Base-by-base conservation (phyloP, 1,140 invertebrate genomes). In the Stegodyphus mimosarum region DNA sequence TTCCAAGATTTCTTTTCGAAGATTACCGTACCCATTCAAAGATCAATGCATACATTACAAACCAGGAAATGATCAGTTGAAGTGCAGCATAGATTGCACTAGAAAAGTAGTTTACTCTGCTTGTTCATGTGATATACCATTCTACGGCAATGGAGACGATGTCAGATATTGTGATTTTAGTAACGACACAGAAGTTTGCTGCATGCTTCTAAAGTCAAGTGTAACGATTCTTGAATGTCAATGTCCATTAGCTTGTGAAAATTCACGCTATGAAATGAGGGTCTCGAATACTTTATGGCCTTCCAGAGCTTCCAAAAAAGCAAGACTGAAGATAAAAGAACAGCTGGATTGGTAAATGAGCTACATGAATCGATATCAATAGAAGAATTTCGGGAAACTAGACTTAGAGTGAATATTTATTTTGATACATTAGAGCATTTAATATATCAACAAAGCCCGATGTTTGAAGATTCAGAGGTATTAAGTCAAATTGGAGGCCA, bases 401-500 rank as follows among this genome's bases (percentile, higher is more conserved):
- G 11, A 3, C 70, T 71, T 10, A 48, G 10, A 51, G 53, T 67
- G 11, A 60, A 76, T 13, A 49, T 84, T 6, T 84, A 69, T 50
- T 84, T 49, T 6, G 81, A 84, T 18, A 84, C 81, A 1, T 13
- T 84, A 13, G 81, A 84, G n/a, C 72, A 69, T 13, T 49, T 63
- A 10, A 69, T 72, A 1, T 84, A 84, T 49, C 33, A 84, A 49
- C 81, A 84, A 48, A 84, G 76, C 13, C 50, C 81, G 9, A 84
- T 84, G 81, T 83, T 83, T 33, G 71, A 87, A 64, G 55, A 71
- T 63, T 69, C 76, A 17, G 86, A 87, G 52, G 53, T 87, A 6
- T 66, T 87, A 2, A 87, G 79, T 50, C 66, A 83, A 15, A 60
- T 87, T 11, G 86, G 86, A 10, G 79, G 86, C 51, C 79, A 83